A percentile compares a stretch with the other conserved stretches of the same genome.
Evolutionary conservation across 1,140 invertebrate genomes (phyloP).

Genomic region (Drosophila auraria): DNA sequence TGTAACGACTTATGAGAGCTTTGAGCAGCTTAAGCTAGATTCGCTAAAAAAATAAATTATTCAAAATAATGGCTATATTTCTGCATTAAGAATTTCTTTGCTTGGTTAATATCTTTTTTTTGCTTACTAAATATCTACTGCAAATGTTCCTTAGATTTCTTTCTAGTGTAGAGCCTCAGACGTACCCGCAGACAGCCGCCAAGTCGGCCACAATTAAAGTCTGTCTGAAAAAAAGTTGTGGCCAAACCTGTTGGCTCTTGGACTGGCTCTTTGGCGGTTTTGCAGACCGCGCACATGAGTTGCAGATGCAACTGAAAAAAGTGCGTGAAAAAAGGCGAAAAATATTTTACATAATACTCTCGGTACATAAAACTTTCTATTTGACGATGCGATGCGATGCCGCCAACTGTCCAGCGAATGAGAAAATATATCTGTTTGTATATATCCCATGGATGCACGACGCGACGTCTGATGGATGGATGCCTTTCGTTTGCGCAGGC

Average conservation of each 20-base stretch:
- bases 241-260: slow-evolving; percentile 64
- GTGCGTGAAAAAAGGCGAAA: slow-evolving; percentile 40
- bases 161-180: slow-evolving; percentile 27
- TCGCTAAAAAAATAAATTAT: too few relatives aligned
- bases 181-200: slow-evolving; percentile 25
- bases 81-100: too few relatives aligned
- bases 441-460: slow-evolving; percentile 38
- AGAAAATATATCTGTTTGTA: slow-evolving; percentile 3
- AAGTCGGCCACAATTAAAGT: slow-evolving; percentile 63
- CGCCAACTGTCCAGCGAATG: slow-evolving; percentile 32
- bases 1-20: too few relatives aligned
- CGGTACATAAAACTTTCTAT: slow-evolving; percentile 61
- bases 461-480: slow-evolving; percentile 43
- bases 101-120: too few relatives aligned
- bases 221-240: slow-evolving; percentile 42
- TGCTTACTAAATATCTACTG: too few relatives aligned
- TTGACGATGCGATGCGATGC: slow-evolving; percentile 51
- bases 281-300: slow-evolving; percentile 46
- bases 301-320: slow-evolving; percentile 54
- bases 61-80: too few relatives aligned
- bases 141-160: neutral
- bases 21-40: too few relatives aligned
- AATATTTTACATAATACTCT: slow-evolving; percentile 65
- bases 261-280: slow-evolving; percentile 35
- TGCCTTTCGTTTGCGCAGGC: slow-evolving; percentile 54